phyloP scores from a whole-genome alignment of 92 coral and sea anemone genomes.

The Epizoanthus fatuus region DNA sequence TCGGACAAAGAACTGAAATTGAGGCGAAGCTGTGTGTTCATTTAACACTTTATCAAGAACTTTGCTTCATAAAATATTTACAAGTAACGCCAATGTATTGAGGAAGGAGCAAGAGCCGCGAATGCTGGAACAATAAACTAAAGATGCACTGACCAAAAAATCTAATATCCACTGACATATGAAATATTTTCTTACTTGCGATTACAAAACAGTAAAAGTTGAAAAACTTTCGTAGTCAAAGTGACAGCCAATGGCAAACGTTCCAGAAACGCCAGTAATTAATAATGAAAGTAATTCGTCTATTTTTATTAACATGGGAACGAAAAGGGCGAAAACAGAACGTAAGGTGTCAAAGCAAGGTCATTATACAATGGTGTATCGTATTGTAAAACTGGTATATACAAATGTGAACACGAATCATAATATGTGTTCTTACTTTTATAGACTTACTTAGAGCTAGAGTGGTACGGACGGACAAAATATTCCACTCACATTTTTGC shows the following conservation, averaged over 20 bases:
- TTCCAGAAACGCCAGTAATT: slow-evolving; percentile 9
- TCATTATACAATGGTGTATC: no score
- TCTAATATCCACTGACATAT: no score
- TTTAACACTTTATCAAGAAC: neutral
- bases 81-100: neutral
- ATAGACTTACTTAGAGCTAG: no score
- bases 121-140: no score
- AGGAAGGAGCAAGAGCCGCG: neutral
- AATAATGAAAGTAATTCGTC: slow-evolving; percentile 27
- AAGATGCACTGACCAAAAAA: no score
- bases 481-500: no score
- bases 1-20: neutral
- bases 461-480: no score
- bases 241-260: slow-evolving; percentile 9
- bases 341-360: no score
- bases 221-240: slow-evolving; percentile 1
- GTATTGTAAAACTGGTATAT: no score
- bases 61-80: slow-evolving; percentile 5
- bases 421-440: no score
- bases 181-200: neutral
- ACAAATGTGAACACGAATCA: no score
- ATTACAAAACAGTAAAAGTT: neutral
- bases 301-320: slow-evolving; percentile 17
- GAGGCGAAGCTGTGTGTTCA: neutral
- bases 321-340: no score